phyloP scores from a whole-genome alignment of 2,888 invertebrate genomes.

The Agrilus mali region DNA sequence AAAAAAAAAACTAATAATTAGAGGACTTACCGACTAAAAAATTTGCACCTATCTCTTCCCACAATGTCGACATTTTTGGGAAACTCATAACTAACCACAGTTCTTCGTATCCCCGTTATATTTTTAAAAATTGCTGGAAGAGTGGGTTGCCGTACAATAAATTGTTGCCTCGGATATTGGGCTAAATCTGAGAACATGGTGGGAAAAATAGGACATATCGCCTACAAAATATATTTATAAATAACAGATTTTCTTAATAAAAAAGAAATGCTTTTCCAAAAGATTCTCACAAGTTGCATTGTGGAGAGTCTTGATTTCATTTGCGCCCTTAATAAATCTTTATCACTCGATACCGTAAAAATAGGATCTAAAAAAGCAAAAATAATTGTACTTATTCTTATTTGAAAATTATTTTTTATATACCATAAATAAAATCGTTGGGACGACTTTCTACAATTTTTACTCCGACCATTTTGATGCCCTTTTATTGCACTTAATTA shows the following conservation, averaged over 20 bases:
- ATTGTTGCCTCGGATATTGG: slow-evolving; percentile 35
- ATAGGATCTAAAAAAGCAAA: slow-evolving; percentile 36
- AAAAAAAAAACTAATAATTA: neutral
- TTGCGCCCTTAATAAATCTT: slow-evolving; percentile 42
- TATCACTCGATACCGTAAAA: slow-evolving; percentile 43
- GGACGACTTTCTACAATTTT: slow-evolving; percentile 9
- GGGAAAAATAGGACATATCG: slow-evolving; percentile 41
- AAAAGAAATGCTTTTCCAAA: neutral
- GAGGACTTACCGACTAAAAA: slow-evolving; percentile 10
- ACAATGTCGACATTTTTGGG: slow-evolving; percentile 6
- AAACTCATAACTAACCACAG: neutral
- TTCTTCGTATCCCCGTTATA: slow-evolving; percentile 27
- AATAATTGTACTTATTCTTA: neutral
- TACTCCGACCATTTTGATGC: slow-evolving; percentile 1
- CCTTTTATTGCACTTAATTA: neutral
- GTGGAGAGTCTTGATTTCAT: slow-evolving; percentile 41
- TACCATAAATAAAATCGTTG: slow-evolving; percentile 17
- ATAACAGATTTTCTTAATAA: neutral
- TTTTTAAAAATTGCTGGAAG: slow-evolving; percentile 16
- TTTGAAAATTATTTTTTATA: neutral
- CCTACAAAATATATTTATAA: slow-evolving; percentile 26
- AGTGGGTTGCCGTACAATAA: slow-evolving; percentile 29
- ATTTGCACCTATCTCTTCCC: slow-evolving; percentile 16
- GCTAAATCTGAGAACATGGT: slow-evolving; percentile 48
- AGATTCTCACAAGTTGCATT: slow-evolving; percentile 41